Percentiles rank a stretch among this genome's conserved stretches.
Conservation (phyloP, 2,797 vertebrate species). For the Schizothorax lantsangensis region DNA sequence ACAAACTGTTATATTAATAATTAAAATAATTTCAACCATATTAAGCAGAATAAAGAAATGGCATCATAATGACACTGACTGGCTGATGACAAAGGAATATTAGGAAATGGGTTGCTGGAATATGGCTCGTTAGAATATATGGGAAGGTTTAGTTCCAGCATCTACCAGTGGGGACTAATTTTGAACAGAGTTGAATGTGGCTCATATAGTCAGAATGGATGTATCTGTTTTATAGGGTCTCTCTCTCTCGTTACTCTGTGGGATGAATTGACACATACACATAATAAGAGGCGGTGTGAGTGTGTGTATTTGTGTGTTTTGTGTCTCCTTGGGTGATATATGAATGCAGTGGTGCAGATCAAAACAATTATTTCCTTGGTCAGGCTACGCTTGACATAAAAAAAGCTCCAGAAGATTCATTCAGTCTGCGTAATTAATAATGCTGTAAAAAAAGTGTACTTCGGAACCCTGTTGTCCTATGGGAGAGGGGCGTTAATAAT, state of each 20-base stretch:
- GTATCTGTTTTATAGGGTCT: neutral
- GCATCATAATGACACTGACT: neutral
- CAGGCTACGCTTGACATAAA: constrained; percentile 73
- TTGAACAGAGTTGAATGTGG: neutral
- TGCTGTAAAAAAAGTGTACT: constrained; percentile 65
- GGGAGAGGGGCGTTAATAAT: constrained; percentile 76
- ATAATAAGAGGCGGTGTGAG: constrained; percentile 40
- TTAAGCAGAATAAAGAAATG: neutral
- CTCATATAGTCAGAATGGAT: neutral
- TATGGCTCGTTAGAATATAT: neutral
- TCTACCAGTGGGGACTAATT: neutral
- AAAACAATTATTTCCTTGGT: constrained; percentile 78
- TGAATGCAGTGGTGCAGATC: constrained; percentile 68
- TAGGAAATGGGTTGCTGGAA: neutral
- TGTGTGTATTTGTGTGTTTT: constrained; percentile 64
- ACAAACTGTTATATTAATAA: neutral
- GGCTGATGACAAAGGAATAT: too few species aligned
- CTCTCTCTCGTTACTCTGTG: constrained; percentile 10
- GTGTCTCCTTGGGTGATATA: constrained; percentile 60
- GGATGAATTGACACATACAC: neutral
- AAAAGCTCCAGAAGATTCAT: constrained; percentile 67
- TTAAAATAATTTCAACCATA: neutral
- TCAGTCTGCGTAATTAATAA: constrained; percentile 74
- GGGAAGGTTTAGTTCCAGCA: neutral
- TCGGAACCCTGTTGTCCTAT: constrained; percentile 65